Base-by-base conservation (phyloP, 2,888 invertebrate species). In the Pseudococcus longispinus region DNA sequence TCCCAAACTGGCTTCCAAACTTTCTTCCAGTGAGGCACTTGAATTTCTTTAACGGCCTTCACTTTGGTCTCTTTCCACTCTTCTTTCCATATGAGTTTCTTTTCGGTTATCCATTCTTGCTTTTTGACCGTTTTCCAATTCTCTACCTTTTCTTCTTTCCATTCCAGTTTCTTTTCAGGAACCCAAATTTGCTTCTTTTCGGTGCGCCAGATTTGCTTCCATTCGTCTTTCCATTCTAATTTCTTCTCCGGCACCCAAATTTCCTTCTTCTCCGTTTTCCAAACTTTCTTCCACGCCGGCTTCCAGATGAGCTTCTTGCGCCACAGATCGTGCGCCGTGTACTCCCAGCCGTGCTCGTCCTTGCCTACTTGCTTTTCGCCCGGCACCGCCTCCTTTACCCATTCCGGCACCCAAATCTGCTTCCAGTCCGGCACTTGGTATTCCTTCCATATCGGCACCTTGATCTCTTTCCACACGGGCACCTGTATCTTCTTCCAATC, bases 221-320 rank as follows among this genome's bases (percentile, higher is more conserved):
- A 92, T 88, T 93, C 92, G 84, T 92, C 92, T 88, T 92, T 91
- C 93, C 93, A 93, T 55, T 92, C 91, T 51, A 93, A 91, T 89
- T 93, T 93, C 91, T 93, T 93, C 88, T 93, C 92, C 1, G 91
- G 91, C 9, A 92, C 90, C 93, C 93, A 93, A 37, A 91, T 93
- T 90, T 94, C 94, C 89, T 94, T 94, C 90, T 95, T 95, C 89
- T 94, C 94, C 0, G 93, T 94, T 88, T 92, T 92, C 94, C 94
- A 95, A 87, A 94, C 91, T 89, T 94, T 94, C 89, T 94, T 94
- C 94, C 94, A 94, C 9, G 93, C 91, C 0, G 94, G 93, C 89
- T 94, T 94, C 94, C 94, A 94, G 88, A 94, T 92, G 89, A 94
- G 91, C 89, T 93, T 94, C 90, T 94, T 94, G 89, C 93, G 93